These are phyloP conservation scores for Myotis pilosus DNA, from an alignment of 2,797 vertebrate species.

Conservation along the genomic window DNA sequence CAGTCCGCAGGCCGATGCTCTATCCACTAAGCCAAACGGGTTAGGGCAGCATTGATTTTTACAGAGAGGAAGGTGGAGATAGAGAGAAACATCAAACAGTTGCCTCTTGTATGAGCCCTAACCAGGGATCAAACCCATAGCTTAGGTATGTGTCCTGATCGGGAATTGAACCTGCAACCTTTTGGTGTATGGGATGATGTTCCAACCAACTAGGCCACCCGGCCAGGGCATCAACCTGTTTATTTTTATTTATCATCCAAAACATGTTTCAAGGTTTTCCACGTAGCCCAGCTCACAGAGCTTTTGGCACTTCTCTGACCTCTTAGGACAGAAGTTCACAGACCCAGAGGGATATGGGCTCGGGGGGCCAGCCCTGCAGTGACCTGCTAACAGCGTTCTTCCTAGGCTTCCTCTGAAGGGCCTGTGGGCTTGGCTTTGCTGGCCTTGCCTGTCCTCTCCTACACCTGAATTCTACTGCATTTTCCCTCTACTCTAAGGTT, in stretches of 20 bases:
- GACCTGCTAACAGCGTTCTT: not conserved
- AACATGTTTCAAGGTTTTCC: not conserved
- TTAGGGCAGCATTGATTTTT: not conserved
- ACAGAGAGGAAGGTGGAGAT: not conserved
- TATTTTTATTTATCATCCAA: not conserved
- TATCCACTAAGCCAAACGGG: too few species aligned
- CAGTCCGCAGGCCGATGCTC: too few species aligned
- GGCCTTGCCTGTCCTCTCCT: not conserved
- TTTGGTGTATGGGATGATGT: too few species aligned
- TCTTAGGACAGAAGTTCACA: not conserved
- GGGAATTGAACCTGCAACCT: too few species aligned
- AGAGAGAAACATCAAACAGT: not conserved
- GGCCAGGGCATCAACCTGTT: not conserved
- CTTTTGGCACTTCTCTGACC: not conserved
- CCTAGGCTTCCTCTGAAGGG: not conserved
- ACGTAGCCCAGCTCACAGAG: too few species aligned
- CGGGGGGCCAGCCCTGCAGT: too few species aligned
- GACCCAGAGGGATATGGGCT: not conserved
- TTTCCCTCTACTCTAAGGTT: not conserved
- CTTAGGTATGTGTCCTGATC: not conserved
- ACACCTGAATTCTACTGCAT: not conserved
- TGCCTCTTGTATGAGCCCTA: not conserved
- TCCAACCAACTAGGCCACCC: too few species aligned
- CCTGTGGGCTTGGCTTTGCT: too few species aligned
- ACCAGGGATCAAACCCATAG: not conserved